Conservation (phyloP, 92 coral and sea anemone genomes). For the Porites divaricata region DNA sequence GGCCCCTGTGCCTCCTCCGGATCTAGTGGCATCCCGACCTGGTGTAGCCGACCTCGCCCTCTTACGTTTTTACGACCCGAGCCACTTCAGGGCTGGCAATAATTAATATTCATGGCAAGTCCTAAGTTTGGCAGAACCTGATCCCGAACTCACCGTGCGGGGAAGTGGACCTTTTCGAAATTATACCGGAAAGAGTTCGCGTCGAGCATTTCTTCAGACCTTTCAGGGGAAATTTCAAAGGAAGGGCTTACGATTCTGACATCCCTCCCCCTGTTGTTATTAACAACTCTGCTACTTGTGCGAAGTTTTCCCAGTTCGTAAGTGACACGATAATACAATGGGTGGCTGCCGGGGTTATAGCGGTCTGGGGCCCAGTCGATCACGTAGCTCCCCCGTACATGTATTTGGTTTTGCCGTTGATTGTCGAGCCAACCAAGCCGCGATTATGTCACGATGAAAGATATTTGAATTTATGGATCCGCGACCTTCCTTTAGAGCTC, state of each 20-base stretch:
- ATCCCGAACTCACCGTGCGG: background rate
- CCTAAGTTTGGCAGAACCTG: constrained; percentile 27
- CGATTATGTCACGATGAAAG: constrained; percentile 44
- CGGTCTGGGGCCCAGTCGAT: constrained; percentile 41
- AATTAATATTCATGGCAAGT: constrained; percentile 14
- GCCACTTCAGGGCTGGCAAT: constrained; percentile 30
- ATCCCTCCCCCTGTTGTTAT: constrained; percentile 29
- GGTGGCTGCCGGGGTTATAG: constrained; percentile 36
- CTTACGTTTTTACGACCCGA: no score
- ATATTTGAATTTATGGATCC: constrained; percentile 36
- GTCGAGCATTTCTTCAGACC: constrained; percentile 42
- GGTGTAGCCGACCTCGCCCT: background rate
- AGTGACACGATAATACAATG: constrained; percentile 27
- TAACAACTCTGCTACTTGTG: no score
- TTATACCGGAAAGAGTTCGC: constrained; percentile 9
- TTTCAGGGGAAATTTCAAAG: constrained; percentile 55
- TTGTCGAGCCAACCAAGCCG: constrained; percentile 13
- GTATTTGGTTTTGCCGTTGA: constrained; percentile 29
- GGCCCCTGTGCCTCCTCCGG: constrained; percentile 49
- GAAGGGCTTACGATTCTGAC: constrained; percentile 40
- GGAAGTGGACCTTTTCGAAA: constrained; percentile 14
- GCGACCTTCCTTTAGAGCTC: constrained; percentile 35
- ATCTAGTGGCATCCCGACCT: constrained; percentile 25
- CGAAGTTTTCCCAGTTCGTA: no score
- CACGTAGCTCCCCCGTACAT: background rate